Evolutionary conservation across 1,140 invertebrate species (phyloP).

Genomic region (Drosophila sproati): DNA sequence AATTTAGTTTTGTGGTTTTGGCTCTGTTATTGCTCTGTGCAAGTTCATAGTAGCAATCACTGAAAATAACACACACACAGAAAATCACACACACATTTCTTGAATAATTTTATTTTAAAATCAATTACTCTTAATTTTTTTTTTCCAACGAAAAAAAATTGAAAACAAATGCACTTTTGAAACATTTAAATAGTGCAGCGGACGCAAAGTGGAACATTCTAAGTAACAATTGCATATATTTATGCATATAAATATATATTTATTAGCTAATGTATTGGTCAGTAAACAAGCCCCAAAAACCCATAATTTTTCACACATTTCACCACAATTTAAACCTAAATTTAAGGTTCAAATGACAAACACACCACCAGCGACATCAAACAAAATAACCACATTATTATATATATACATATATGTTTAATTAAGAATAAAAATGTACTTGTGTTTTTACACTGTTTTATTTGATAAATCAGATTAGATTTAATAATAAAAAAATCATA

Average conservation of each 20-base stretch:
- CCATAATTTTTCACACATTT: conserved; percentile 28
- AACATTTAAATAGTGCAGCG: conserved; percentile 1
- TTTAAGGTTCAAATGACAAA: conserved; percentile 25
- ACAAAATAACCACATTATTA: too few relatives aligned
- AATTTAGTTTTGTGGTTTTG: too few relatives aligned
- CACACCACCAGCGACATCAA: background rate
- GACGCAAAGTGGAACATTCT: conserved; percentile 28
- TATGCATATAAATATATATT: conserved; percentile 53
- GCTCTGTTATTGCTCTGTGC: too few relatives aligned
- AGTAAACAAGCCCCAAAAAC: conserved; percentile 29
- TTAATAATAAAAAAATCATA: too few relatives aligned
- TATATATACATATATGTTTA: too few relatives aligned
- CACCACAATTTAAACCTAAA: conserved; percentile 22
- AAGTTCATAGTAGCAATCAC: too few relatives aligned
- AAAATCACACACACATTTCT: conserved; percentile 38
- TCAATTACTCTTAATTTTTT: conserved; percentile 33
- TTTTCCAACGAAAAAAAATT: conserved; percentile 19
- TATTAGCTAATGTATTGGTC: conserved; percentile 50
- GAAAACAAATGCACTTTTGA: conserved; percentile 5
- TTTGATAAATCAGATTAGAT: too few relatives aligned
- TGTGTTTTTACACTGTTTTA: background rate
- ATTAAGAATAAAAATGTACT: background rate
- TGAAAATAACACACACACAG: conserved; percentile 8
- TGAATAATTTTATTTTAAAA: conserved; percentile 46
- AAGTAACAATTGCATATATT: conserved; percentile 34